Base-by-base conservation (phyloP, 2,888 invertebrate species). In the Hirtodrosophila trivittata region DNA sequence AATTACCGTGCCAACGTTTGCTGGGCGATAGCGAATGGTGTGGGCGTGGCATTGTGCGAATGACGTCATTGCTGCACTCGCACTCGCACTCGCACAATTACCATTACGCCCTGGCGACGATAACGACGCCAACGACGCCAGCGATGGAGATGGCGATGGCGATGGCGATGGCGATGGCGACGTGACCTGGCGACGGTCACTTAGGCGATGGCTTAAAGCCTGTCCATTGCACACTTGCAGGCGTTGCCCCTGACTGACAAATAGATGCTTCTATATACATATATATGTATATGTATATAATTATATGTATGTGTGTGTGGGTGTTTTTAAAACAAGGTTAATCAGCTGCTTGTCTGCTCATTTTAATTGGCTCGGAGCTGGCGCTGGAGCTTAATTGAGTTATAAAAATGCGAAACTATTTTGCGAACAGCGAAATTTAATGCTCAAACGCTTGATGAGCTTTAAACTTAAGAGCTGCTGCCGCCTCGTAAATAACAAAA, bases 1-100 rank as follows among this genome's bases (percentile, higher is more conserved):
- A 81, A 81, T 81, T 81, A 81, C 80, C 87, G 80, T 84, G 84
- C 81, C 86, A 80, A 80, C 77, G 64, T 84, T 70, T 76, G 64
- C 68, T 57, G 60, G 62, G 72, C 77, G 70, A 58, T 75, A 55
- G 59, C 57, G 66, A 58, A 54, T 70, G 42, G 56, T 56, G 71
- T 55, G 74, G 77, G 81, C 62, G 67, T 66, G 66, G 62, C 66
- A 58, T 66, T 70, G 64, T 67, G 66, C 64, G 65, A 74, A 81
- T 86, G 86, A 86, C 86, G 86, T 86, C 86, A 86, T 75, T 69
- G 68, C 70, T 80, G 77, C 71, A 71, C 65, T 70, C 54, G 63
- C 83, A 68, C 69, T 56, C 62, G 55, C 68, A 64, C 52, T 63
- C 66, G 51, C 67, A 76, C 82, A 74, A 76, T 78, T 84, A 66